Evolutionary conservation across 2,888 invertebrate species (phyloP), one percentile per base, ranked within the genome.

Genomic region (Lutraria lutraria): DNA sequence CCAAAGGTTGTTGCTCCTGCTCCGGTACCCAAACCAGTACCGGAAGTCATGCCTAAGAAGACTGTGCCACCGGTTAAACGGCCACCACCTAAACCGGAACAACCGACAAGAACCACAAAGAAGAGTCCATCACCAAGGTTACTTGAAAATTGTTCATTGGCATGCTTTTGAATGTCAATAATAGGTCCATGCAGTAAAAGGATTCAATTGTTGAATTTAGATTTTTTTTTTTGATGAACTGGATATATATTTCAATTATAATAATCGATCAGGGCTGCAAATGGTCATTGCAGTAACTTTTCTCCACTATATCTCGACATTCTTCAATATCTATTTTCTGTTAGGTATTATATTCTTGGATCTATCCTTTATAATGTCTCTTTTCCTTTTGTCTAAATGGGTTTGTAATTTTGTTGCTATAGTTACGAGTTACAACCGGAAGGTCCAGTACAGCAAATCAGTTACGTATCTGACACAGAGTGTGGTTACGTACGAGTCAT

Each of bases 381-480:
- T 13, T 68, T 4, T 12, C 3, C 25, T 68, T 8, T 68, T 68
- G 21, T 68, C 63, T 68, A 25, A 25, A 21, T 68, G 63, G 25
- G 4, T 31, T 6, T 34, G 31, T 76, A 0, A 43, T 76, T 84
- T 19, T 84, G 76, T 72, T 86, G 54, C 86, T 25, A 85, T 87
- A 94, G 94, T 87, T 95, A 95, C 90, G 95, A 95, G 86, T 94
- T 95, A 63, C 95, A 95, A 87, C 90, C 92, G 54, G 95, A 94
- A 86, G 95, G 95, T 25, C 95, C 95, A 29, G 95, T 96, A 52
- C 96, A 96, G 88, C 95, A 95, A 92, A 96, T 96, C 88, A 94
- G 93, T 83, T 96, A 95, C 88, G 95, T 94, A 53, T 95, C 95
- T 13, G 95, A 96, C 88, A 94, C 93, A 60, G 95, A 95, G 87